Evolutionary conservation across 2,797 vertebrate genomes (phyloP).

Genomic region (Crocodylus rhombifer): DNA sequence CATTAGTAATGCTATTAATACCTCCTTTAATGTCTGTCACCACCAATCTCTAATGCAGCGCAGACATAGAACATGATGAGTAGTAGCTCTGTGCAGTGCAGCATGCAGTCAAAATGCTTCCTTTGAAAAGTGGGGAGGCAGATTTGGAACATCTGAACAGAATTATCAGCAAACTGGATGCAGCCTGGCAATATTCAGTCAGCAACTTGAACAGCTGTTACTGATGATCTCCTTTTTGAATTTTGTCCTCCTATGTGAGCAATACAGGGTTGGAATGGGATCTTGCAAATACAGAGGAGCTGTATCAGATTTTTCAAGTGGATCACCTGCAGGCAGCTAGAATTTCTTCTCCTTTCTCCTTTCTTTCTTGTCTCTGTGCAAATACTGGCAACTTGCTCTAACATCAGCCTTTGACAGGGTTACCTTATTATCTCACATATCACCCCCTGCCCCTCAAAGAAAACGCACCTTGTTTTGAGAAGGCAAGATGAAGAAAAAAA

Average conservation of each 20-base stretch:
- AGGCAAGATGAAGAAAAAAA: no score
- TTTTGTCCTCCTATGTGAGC: slow-evolving; percentile 3
- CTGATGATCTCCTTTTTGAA: slow-evolving; percentile 12
- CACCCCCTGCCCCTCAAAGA: no score
- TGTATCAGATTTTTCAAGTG: background rate
- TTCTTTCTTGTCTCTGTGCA: background rate
- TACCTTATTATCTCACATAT: no score
- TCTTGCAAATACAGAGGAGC: background rate
- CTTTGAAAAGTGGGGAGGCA: background rate
- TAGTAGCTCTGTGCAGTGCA: fast-evolving
- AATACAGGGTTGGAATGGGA: background rate
- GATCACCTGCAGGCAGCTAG: background rate
- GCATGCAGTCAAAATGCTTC: background rate
- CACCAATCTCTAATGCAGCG: background rate
- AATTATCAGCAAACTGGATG: slow-evolving; percentile 15
- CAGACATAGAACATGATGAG: background rate
- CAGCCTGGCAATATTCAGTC: background rate
- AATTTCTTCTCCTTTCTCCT: background rate
- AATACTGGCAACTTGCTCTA: background rate
- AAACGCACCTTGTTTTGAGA: background rate
- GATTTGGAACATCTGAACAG: background rate
- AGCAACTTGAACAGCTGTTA: background rate
- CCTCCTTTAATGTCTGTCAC: background rate
- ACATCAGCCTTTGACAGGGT: background rate
- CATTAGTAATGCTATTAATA: background rate